These are phyloP conservation scores for Stratiolaelaps scimitus DNA, from an alignment of 1,140 invertebrate genomes.

Conservation along the genomic window DNA sequence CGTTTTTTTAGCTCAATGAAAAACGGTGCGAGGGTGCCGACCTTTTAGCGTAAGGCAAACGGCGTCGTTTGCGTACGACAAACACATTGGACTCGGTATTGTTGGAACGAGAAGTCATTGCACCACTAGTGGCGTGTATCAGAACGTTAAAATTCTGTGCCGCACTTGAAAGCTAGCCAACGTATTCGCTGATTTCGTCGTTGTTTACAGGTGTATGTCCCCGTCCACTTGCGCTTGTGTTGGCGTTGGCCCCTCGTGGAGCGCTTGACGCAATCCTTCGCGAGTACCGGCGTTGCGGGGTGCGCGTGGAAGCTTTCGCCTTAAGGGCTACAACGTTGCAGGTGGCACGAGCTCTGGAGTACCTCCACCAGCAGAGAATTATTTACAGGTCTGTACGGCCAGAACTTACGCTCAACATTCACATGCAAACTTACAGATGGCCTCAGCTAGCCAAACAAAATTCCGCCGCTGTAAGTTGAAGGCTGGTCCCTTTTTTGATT, in stretches of 20 bases:
- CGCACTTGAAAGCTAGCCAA: too few species aligned
- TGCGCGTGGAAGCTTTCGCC: slow-evolving; percentile 60
- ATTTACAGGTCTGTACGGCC: slow-evolving; percentile 54
- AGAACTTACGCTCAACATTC: neutral
- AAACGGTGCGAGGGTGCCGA: too few species aligned
- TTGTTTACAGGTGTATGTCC: slow-evolving; percentile 61
- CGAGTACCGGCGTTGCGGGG: slow-evolving; percentile 67
- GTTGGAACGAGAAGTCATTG: too few species aligned
- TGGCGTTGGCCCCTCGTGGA: slow-evolving; percentile 80
- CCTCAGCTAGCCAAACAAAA: neutral
- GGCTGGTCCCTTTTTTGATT: too few species aligned
- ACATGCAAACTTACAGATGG: neutral
- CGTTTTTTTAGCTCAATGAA: too few species aligned
- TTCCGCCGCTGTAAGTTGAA: neutral
- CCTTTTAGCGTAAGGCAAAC: too few species aligned
- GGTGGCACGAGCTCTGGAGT: slow-evolving; percentile 84
- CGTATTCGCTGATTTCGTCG: too few species aligned
- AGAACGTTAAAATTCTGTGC: too few species aligned
- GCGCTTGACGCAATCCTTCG: slow-evolving; percentile 67
- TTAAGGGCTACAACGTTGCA: slow-evolving; percentile 43
- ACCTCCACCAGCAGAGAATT: slow-evolving; percentile 81
- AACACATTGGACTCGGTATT: too few species aligned
- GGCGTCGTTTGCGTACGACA: too few species aligned
- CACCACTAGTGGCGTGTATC: too few species aligned
- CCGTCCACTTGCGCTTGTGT: slow-evolving; percentile 73